Conservation (phyloP, 2,113 vertebrate genomes). For the Emydura subglobosa region DNA sequence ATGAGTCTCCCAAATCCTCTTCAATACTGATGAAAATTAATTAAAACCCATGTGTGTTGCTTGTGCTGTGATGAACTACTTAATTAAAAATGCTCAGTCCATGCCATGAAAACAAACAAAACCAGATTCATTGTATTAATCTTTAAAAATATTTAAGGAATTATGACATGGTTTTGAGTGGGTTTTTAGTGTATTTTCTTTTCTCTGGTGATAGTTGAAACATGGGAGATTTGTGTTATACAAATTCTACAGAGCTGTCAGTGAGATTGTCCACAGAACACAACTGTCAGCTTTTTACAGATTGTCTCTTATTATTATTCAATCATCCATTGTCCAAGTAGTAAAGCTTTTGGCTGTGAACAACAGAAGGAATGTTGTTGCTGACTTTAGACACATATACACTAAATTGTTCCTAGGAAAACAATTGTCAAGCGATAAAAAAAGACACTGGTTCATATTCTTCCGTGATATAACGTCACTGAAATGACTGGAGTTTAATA, state of each 20-base stretch:
- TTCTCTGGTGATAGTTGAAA: neutral
- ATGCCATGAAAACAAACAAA: neutral
- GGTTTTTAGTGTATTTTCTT: neutral
- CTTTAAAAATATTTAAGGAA: neutral
- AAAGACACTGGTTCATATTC: neutral
- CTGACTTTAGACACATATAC: neutral
- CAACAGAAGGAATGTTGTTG: neutral
- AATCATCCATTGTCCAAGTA: neutral
- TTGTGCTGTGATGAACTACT: neutral
- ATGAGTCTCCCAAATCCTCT: too few relatives aligned
- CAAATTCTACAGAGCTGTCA: neutral
- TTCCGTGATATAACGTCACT: neutral
- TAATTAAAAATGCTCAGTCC: neutral
- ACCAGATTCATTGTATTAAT: neutral
- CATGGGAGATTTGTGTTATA: neutral
- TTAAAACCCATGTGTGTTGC: neutral
- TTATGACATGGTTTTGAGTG: neutral
- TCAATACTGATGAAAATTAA: neutral
- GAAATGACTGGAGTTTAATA: neutral
- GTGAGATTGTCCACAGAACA: neutral
- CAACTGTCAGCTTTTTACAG: neutral
- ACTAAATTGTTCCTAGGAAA: neutral
- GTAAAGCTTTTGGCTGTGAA: neutral
- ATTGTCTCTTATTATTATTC: neutral
- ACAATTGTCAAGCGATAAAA: neutral